Base-by-base conservation (phyloP, 2,888 invertebrate genomes). In the Leptinotarsa haldemani region DNA sequence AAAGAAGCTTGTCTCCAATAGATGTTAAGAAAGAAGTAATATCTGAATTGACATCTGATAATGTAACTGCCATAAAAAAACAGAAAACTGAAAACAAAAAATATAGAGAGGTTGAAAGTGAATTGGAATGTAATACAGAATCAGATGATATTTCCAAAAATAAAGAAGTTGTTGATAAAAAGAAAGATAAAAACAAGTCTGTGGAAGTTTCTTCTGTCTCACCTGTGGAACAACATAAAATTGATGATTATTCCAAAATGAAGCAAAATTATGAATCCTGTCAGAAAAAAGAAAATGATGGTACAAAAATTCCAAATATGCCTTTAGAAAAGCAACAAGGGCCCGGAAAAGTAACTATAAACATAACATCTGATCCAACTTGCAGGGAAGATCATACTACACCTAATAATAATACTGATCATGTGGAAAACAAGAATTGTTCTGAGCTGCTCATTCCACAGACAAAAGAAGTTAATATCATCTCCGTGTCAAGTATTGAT, bases 401-500 rank as follows among this genome's bases (percentile, higher is more conserved):
- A 5, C 61, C 16, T 30, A 25, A 61, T 40, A 25, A 30, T n/a
- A 16, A 30, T 40, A 30, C 16, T 61, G 61, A 61, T 16, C 30
- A 61, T 61, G 5, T n/a, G 7, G 40, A 61, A 25, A 16, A 61
- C 4, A 20, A 15, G 22, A 56, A 56, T 61, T 40, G 56, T 52
- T 46, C 58, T 13, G 69, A 73, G 7, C 18, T 65, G 15, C 18
- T 56, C n/a, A 65, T 53, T 18, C 65, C 66, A 25, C 30, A 52
- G 4, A 65, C 53, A 46, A 69, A 58, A 13, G 25, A 58, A 69
- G 64, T 69, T 18, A 52, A 69, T 30, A 69, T 69, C 12, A 73
- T 66, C 9, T 56, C 65, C 12, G 48, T 52, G 13, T 65, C 73
- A 18, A 65, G 61, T 16, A 73, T 73, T 15, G 69, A 73, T 47